Conservation (phyloP, 2,888 invertebrate genomes). For the Ophion costatus region DNA sequence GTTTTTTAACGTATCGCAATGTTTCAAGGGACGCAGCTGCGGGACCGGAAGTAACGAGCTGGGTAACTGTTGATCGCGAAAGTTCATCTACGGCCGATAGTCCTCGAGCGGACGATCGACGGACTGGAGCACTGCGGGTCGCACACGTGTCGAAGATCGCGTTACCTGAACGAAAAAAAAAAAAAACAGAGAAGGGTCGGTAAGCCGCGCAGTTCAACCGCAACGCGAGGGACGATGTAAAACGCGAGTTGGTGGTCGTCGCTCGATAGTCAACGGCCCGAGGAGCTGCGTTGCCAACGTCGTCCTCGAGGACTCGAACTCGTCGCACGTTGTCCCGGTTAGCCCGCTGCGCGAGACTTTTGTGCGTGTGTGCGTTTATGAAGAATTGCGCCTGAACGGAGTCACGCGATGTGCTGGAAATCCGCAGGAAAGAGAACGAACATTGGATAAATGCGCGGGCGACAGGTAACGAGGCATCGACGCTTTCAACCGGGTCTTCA, state of each 20-base stretch:
- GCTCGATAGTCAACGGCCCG: constrained; percentile 59
- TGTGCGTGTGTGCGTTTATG: background rate
- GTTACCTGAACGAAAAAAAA: background rate
- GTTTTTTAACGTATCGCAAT: background rate
- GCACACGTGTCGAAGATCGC: background rate
- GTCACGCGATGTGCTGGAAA: background rate
- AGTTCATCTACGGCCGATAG: background rate
- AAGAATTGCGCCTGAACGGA: too few species aligned
- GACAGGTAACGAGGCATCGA: background rate
- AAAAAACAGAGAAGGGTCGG: background rate
- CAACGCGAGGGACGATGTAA: constrained; percentile 1
- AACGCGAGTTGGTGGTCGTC: constrained; percentile 46
- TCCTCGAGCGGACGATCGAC: background rate
- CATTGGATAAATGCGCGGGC: background rate
- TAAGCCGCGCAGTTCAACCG: constrained; percentile 6
- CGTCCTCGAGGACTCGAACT: constrained; percentile 43
- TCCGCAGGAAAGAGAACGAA: constrained; percentile 5
- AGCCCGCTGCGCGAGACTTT: background rate
- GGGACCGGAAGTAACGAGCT: background rate
- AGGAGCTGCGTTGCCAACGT: constrained; percentile 44
- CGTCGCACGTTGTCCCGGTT: background rate
- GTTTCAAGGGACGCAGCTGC: background rate
- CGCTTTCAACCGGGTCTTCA: background rate
- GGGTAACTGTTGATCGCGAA: background rate
- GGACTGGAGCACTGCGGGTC: background rate